Conservation (phyloP, 2,888 invertebrate species). For the Phengaris alcon region DNA sequence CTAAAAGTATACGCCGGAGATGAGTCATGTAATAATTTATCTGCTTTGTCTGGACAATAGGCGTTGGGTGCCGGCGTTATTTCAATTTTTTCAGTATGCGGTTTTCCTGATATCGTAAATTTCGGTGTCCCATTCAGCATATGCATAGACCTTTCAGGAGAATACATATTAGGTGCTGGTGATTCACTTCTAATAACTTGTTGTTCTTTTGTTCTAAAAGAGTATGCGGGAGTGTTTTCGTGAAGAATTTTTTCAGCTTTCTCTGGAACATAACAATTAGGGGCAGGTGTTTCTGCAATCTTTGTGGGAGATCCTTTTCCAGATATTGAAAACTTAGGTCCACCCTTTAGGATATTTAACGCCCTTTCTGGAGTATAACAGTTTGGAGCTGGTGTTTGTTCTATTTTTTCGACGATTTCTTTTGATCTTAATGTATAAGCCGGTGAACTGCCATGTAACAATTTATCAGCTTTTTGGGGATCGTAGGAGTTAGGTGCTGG, state of each 20-base stretch:
- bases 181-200: slow-evolving; percentile 80
- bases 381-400: slow-evolving; percentile 84
- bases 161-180: slow-evolving; percentile 84
- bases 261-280: slow-evolving; percentile 78
- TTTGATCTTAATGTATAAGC: slow-evolving; percentile 86
- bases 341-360: slow-evolving; percentile 77
- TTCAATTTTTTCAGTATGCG: slow-evolving; percentile 69
- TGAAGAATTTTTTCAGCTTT: slow-evolving; percentile 79
- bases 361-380: slow-evolving; percentile 82
- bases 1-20: slow-evolving; percentile 76
- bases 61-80: slow-evolving; percentile 81
- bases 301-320: slow-evolving; percentile 80
- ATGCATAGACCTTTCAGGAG: slow-evolving; percentile 79
- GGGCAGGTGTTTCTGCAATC: slow-evolving; percentile 81
- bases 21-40: slow-evolving; percentile 74
- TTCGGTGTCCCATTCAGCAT: slow-evolving; percentile 79
- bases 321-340: slow-evolving; percentile 85
- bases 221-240: slow-evolving; percentile 83
- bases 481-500: slow-evolving; percentile 83
- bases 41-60: slow-evolving; percentile 78
- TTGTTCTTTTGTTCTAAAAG: slow-evolving; percentile 85
- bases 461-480: slow-evolving; percentile 79
- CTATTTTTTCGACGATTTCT: slow-evolving; percentile 80
- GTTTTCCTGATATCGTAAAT: slow-evolving; percentile 81
- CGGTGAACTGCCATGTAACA: slow-evolving; percentile 81